These are phyloP conservation scores for Archivesica marissinica DNA, from an alignment of 1,140 invertebrate genomes.

Conservation along the genomic window DNA sequence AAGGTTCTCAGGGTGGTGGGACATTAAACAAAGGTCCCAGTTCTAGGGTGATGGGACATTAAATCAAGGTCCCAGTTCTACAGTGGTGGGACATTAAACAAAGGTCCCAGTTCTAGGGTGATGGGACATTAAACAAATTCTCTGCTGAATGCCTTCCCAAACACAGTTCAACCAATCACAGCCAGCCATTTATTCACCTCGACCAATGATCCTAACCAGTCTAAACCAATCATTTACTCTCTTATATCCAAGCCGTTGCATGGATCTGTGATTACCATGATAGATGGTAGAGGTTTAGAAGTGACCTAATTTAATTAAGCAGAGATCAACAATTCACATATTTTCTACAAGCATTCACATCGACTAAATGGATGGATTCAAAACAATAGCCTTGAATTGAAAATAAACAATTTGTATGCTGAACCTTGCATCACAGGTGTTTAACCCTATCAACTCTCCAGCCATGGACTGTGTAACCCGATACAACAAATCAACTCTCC, in stretches of 20 bases:
- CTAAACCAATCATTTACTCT: conserved; percentile 77
- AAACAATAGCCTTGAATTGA: conserved; percentile 90
- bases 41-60: too few species aligned
- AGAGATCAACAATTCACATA: conserved; percentile 92
- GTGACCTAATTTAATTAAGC: conserved; percentile 90
- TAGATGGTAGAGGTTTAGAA: conserved; percentile 81
- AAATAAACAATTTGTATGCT: conserved; percentile 91
- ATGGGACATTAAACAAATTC: conserved; percentile 88
- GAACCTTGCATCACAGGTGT: conserved; percentile 80
- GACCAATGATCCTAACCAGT: conserved; percentile 88
- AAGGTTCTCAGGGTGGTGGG: too few species aligned
- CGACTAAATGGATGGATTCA: conserved; percentile 87
- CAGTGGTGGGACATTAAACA: too few species aligned
- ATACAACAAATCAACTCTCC: too few species aligned
- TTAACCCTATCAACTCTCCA: too few species aligned
- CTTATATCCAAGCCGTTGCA: conserved; percentile 72
- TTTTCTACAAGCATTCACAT: conserved; percentile 95
- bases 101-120: too few species aligned
- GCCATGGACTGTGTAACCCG: too few species aligned
- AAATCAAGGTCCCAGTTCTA: too few species aligned
- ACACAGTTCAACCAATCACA: conserved; percentile 89
- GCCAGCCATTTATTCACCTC: conserved; percentile 88
- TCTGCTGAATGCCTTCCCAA: conserved; percentile 92
- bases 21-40: too few species aligned
- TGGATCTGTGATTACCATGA: conserved; percentile 89